Conservation (phyloP, 2,113 vertebrate species). For the Machaerirhynchus nigripectus region DNA sequence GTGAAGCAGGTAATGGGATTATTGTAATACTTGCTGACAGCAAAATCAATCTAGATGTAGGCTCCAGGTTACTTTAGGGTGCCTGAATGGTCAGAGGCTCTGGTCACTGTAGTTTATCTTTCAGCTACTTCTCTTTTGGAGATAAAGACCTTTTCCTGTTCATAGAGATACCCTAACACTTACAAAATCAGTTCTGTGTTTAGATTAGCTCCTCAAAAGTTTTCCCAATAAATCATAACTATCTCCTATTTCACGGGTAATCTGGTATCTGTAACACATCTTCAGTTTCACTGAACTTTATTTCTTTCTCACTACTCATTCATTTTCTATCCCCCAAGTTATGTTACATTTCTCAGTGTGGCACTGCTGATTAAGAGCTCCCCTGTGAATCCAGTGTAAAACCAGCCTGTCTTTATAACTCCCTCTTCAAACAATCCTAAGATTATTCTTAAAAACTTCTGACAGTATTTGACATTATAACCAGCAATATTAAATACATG, state of each 20-base stretch:
- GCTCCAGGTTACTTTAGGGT: not conserved
- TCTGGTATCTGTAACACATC: not conserved
- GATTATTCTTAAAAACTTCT: not conserved
- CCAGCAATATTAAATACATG: not conserved
- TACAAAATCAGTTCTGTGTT: not conserved
- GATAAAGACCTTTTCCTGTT: not conserved
- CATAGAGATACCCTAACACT: rapidly evolving
- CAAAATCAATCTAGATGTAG: not conserved
- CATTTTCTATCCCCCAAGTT: not conserved
- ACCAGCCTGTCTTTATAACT: not conserved
- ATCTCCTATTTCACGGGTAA: not conserved
- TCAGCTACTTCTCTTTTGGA: not conserved
- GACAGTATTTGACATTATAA: not conserved
- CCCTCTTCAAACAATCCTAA: not conserved
- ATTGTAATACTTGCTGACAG: not conserved
- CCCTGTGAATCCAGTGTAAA: not conserved
- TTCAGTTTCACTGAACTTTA: not conserved
- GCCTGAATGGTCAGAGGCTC: not conserved
- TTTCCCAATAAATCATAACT: not conserved
- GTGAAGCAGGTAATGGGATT: not conserved
- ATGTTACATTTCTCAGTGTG: not conserved
- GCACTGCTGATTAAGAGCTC: not conserved
- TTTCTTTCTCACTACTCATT: not conserved
- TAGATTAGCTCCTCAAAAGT: not conserved
- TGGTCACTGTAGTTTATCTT: not conserved